Base-by-base conservation (phyloP, 2,113 vertebrate genomes). In the Ammodytes marinus region DNA sequence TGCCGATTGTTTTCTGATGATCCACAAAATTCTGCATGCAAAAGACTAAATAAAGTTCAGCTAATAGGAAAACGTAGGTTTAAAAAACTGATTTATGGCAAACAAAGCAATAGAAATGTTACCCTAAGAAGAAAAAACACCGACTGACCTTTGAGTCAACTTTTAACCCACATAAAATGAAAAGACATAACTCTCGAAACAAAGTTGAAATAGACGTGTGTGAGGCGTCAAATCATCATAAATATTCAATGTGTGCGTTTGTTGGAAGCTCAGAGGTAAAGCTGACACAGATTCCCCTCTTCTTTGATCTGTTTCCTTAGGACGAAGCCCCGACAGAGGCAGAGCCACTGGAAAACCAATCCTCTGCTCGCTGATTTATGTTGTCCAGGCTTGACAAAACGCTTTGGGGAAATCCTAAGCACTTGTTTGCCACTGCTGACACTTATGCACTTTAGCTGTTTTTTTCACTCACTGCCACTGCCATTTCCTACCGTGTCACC, bases 241-340 rank as follows among this genome's bases (percentile, higher is more conserved):
- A 76, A 75, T 37, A 74, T 53, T 55, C 35, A 27, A 2, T 8
- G 66, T 66, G 74, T 47, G 45, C 2, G 6, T 2, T 8, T 63
- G 57, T 40, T 57, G 35, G n/a, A 13, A 46, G 82, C 68, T 85
- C 67, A 74, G 74, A 70, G 77, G 73, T 82, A 53, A 46, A 57
- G 37, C 40, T n/a, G 67, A 80, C 68, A 81, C 8, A 14, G 40
- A 72, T 7, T 19, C 27, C 46, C 66, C 54, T 63, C 39, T n/a
- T 6, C 50, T 91, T 83, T 79, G 68, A 88, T 78, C 39, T 8
- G 0, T 49, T 42, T 77, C 8, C 19, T 55, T 0, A 67, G 17
- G 35, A 35, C 13, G 59, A 10, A 9, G 17, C 37, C 63, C 27
- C 11, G 19, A 35, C 27, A 43, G 65, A 27, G 27, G 27, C 27